Evolutionary conservation across 2,888 invertebrate species (phyloP).

Genomic region (Stomorhina lunata): DNA sequence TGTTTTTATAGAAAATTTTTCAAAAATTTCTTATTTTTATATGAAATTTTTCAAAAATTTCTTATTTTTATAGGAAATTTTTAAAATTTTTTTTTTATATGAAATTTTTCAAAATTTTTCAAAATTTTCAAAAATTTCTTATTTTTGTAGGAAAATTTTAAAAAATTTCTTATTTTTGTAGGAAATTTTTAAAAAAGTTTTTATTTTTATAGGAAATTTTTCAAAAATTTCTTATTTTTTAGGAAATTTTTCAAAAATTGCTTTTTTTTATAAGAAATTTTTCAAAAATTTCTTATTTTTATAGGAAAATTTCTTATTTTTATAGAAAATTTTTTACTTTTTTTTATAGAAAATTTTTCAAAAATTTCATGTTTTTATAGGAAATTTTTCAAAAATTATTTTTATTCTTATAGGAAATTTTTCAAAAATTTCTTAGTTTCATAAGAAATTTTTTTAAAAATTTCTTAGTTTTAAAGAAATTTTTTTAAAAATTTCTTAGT

Average conservation of each 20-base stretch:
- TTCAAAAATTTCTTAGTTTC: not conserved
- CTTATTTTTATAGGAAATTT: not conserved
- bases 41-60: not conserved
- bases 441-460: not conserved
- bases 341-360: not conserved
- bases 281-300: not conserved
- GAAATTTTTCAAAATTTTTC: not conserved
- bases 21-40: not conserved
- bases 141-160: not conserved
- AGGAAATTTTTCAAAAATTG: not conserved
- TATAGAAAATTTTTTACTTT: not conserved
- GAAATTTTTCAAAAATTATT: not conserved
- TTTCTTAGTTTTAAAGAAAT: no score
- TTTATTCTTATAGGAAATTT: not conserved
- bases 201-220: not conserved
- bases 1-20: not conserved
- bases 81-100: not conserved
- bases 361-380: not conserved
- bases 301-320: not conserved
- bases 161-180: not conserved
- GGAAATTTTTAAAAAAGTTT: not conserved
- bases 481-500: no score
- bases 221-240: not conserved
- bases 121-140: not conserved
- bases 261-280: not conserved